phyloP scores from a whole-genome alignment of 2,113 vertebrate species.

The Podocnemis expansa region DNA sequence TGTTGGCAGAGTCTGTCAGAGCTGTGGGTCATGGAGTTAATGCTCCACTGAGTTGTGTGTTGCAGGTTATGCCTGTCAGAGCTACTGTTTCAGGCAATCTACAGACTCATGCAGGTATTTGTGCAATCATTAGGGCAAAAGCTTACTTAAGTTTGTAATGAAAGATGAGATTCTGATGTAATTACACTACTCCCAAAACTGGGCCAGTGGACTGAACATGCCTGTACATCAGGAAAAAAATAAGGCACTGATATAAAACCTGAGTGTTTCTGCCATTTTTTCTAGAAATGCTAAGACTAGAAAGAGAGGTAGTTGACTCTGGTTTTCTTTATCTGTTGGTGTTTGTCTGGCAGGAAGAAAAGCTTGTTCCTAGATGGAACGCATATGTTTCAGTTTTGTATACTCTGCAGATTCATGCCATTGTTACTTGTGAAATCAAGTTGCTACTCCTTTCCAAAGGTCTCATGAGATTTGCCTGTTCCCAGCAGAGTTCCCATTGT shows the following conservation, averaged over 20 bases:
- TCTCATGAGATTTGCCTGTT: not conserved
- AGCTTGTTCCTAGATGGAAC: not conserved
- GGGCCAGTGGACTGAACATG: no score
- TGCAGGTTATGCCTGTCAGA: not conserved
- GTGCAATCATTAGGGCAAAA: not conserved
- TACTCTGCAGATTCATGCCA: not conserved
- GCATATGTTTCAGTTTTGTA: not conserved
- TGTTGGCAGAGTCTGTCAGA: not conserved
- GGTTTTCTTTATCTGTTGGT: not conserved
- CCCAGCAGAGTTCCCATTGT: not conserved
- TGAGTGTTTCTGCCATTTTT: not conserved
- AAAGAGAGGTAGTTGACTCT: not conserved
- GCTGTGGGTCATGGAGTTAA: not conserved
- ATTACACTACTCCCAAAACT: not conserved
- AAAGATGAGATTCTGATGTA: not conserved
- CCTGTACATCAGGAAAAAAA: not conserved
- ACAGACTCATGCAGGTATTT: not conserved
- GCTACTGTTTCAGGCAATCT: not conserved
- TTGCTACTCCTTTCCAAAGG: not conserved
- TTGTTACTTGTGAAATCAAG: not conserved
- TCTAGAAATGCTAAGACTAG: not conserved
- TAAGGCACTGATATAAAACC: not conserved
- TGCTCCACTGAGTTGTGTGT: not conserved
- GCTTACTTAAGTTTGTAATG: not conserved
- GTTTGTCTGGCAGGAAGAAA: not conserved